Evolutionary conservation across 2,113 vertebrate genomes (phyloP).

Genomic region (Phodopus roborovskii): DNA sequence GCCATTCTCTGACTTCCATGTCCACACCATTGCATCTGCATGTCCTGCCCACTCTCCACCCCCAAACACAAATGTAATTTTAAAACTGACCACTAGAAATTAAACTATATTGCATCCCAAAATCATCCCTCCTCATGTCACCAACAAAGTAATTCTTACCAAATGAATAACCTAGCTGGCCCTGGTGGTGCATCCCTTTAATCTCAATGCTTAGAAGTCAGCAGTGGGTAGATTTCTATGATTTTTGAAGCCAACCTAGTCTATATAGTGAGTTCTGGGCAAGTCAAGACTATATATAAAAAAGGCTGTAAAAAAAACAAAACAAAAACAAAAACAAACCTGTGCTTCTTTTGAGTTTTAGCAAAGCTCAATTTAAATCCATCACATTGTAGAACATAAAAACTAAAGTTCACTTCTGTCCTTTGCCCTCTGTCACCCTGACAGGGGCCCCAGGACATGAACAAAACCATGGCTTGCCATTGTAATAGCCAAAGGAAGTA

Average conservation of each 20-base stretch:
- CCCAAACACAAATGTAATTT: not conserved
- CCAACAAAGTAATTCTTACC: slow-evolving; percentile 4
- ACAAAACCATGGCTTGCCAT: not conserved
- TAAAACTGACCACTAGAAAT: not conserved
- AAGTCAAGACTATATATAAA: not conserved
- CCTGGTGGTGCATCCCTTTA: not conserved
- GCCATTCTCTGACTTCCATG: not conserved
- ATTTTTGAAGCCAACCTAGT: not conserved
- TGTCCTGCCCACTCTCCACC: fast-evolving
- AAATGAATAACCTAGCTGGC: slow-evolving; percentile 4
- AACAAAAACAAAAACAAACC: no score
- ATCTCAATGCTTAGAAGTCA: not conserved
- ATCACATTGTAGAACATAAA: not conserved
- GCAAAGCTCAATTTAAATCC: slow-evolving; percentile 9
- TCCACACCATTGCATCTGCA: not conserved
- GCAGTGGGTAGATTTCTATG: not conserved
- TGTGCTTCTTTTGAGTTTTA: not conserved
- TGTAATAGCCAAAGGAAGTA: not conserved
- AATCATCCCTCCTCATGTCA: not conserved
- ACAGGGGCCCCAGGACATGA: not conserved
- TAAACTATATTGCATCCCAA: not conserved
- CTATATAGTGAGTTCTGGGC: not conserved
- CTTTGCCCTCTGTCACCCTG: not conserved
- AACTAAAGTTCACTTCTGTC: not conserved
- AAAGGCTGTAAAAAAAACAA: not conserved